A percentile compares a stretch with the other conserved stretches of the same genome.
These are phyloP conservation scores for Heterodera filipjevi DNA, from an alignment of 2,888 invertebrate genomes.

Conservation along the genomic window DNA sequence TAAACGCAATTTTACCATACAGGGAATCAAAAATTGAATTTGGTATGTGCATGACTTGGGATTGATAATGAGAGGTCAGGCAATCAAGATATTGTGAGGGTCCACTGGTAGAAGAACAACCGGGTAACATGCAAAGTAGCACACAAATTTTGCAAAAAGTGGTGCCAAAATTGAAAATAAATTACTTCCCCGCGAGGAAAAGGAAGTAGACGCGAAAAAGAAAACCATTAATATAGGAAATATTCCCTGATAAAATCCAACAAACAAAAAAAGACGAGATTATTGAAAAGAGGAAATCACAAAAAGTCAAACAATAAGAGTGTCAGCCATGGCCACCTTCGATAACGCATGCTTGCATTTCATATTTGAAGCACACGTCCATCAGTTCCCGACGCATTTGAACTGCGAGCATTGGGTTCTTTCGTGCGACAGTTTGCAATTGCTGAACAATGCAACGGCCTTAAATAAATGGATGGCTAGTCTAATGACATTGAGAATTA, in stretches of 20 bases:
- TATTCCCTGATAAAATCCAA: constrained; percentile 12
- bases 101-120: neutral
- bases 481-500: too few species aligned
- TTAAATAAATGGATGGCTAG: too few species aligned
- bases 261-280: constrained; percentile 1
- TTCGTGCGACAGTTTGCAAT: constrained; percentile 25
- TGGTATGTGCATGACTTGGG: neutral
- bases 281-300: neutral
- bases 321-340: constrained; percentile 5
- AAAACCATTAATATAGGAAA: constrained; percentile 15
- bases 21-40: neutral
- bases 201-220: neutral
- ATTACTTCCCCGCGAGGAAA: neutral
- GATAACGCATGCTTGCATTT: constrained; percentile 27
- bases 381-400: constrained; percentile 35
- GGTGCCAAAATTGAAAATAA: neutral
- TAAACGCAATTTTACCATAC: neutral
- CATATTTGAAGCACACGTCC: constrained; percentile 35
- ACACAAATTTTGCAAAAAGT: too few species aligned
- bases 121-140: neutral
- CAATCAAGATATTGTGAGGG: neutral
- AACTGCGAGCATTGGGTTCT: constrained; percentile 27
- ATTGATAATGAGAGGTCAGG: too few species aligned
- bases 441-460: constrained; percentile 34
- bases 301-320: too few species aligned